phyloP scores from a whole-genome alignment of 2,113 vertebrate genomes.

The Phycodurus eques region DNA sequence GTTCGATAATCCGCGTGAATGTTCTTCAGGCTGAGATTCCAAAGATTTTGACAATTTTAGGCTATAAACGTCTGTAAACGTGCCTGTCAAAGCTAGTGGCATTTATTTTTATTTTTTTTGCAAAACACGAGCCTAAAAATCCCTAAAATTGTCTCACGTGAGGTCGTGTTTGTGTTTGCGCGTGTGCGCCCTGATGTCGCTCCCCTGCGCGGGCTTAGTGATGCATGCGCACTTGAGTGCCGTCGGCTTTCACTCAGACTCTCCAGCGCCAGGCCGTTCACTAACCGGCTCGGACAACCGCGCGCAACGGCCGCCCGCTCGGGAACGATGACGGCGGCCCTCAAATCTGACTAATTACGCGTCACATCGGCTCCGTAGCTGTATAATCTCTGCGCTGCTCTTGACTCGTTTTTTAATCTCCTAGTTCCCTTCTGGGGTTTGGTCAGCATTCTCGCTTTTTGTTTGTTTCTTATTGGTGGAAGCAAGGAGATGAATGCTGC shows the following conservation, averaged over 20 bases:
- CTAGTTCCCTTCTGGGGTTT: constrained; percentile 19
- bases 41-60: too few relatives aligned
- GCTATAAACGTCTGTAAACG: too few relatives aligned
- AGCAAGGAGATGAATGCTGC: neutral
- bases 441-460: constrained; percentile 18
- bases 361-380: constrained; percentile 54
- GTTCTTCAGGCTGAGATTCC: too few relatives aligned
- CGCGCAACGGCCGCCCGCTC: constrained; percentile 44
- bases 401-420: constrained; percentile 10
- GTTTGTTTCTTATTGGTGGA: neutral
- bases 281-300: constrained; percentile 56
- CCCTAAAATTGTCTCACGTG: neutral
- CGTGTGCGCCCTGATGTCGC: neutral
- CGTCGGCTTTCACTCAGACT: constrained; percentile 26
- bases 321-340: constrained; percentile 40
- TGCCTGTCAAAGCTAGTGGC: too few relatives aligned
- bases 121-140: neutral
- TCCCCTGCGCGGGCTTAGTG: neutral
- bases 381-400: constrained; percentile 38
- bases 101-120: too few relatives aligned
- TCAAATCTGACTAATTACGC: constrained; percentile 69
- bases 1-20: too few relatives aligned
- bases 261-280: constrained; percentile 9
- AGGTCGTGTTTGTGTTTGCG: neutral
- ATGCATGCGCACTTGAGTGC: neutral